phyloP scores from a whole-genome alignment of 1,140 invertebrate species.

The Drosophila ogumai region DNA sequence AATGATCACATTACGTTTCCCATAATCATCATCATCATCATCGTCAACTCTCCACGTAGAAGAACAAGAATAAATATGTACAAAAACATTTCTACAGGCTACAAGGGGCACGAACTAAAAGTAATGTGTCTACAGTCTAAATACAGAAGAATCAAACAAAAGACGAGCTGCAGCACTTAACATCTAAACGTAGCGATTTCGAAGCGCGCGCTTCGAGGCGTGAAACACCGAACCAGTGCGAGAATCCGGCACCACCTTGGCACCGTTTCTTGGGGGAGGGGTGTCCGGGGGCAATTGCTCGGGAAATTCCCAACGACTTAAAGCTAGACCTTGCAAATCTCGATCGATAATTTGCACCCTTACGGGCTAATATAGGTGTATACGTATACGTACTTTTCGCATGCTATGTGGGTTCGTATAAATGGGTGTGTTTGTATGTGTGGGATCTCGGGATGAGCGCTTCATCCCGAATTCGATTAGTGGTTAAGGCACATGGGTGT shows the following conservation, averaged over 20 bases:
- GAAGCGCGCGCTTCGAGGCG: constrained; percentile 58
- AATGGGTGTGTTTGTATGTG: constrained; percentile 38
- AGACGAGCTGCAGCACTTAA: constrained; percentile 72
- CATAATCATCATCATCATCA: constrained; percentile 70
- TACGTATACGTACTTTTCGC: constrained; percentile 57
- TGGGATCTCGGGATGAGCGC: constrained; percentile 50
- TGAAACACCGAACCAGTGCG: constrained; percentile 49
- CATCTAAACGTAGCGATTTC: constrained; percentile 34
- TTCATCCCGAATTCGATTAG: constrained; percentile 74
- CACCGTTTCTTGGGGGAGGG: constrained; percentile 43
- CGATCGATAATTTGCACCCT: constrained; percentile 54
- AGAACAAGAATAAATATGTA: constrained; percentile 82
- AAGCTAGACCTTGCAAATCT: constrained; percentile 63
- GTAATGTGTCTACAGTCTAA: constrained; percentile 47
- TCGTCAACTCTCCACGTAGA: constrained; percentile 49
- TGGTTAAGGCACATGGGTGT: constrained; percentile 71
- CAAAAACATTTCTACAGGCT: constrained; percentile 66
- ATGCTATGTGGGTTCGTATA: constrained; percentile 67
- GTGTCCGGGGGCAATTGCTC: constrained; percentile 55
- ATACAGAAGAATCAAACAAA: constrained; percentile 54
- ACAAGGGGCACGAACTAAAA: constrained; percentile 49
- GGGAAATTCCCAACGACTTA: constrained; percentile 74
- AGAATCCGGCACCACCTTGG: constrained; percentile 70
- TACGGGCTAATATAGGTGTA: constrained; percentile 40
- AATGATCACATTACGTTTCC: constrained; percentile 82